These are phyloP conservation scores for Zelleria hepariella DNA, from an alignment of 2,888 invertebrate species.

Conservation along the genomic window DNA sequence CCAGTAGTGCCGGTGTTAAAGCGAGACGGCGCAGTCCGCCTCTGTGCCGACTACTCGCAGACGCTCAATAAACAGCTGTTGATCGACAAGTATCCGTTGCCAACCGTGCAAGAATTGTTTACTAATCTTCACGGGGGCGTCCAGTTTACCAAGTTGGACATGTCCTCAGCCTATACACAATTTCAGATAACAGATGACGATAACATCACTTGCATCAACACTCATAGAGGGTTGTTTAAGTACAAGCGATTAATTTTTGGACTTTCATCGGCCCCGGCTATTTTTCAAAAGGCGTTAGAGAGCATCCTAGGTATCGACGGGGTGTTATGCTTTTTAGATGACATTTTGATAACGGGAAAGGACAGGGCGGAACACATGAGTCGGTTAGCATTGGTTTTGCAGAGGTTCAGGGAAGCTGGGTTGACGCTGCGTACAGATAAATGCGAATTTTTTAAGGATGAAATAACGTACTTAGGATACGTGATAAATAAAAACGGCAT, in stretches of 20 bases:
- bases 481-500: conserved; percentile 1
- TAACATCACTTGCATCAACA: too few species aligned
- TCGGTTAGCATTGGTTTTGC: neutral
- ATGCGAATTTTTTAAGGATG: conserved; percentile 7
- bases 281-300: conserved; percentile 12
- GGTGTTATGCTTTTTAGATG: conserved; percentile 9
- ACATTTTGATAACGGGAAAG: conserved; percentile 10
- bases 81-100: conserved; percentile 10
- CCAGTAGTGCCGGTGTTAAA: conserved; percentile 7
- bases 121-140: conserved; percentile 7
- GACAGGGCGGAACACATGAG: neutral
- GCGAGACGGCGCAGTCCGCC: neutral
- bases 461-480: conserved; percentile 3
- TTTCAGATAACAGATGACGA: too few species aligned
- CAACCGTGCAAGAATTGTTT: conserved; percentile 10
- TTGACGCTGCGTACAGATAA: conserved; percentile 11
- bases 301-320: conserved; percentile 6
- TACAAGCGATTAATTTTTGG: conserved; percentile 11
- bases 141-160: conserved; percentile 9
- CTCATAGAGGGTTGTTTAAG: too few species aligned
- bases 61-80: conserved; percentile 9
- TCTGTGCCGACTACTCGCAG: neutral
- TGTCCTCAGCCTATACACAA: too few species aligned
- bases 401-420: neutral
- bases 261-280: conserved; percentile 9